phyloP scores from a whole-genome alignment of 2,888 invertebrate genomes.

The Celastrina argiolus region DNA sequence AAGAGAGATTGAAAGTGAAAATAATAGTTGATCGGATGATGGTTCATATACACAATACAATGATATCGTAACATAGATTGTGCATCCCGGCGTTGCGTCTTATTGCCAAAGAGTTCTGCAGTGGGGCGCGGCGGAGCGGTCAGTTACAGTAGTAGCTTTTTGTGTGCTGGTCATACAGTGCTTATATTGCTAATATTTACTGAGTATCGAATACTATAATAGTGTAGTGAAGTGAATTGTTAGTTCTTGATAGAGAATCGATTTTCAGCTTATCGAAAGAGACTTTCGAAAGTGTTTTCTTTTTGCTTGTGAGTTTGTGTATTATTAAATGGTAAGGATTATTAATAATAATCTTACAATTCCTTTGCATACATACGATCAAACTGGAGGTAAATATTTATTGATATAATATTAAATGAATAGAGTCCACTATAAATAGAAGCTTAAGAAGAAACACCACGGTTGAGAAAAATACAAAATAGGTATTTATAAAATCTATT shows the following conservation, averaged over 20 bases:
- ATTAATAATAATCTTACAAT: too few relatives aligned
- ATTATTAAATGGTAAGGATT: background rate
- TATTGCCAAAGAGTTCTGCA: conserved; percentile 54
- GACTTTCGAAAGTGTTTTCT: background rate
- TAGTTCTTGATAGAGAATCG: conserved; percentile 1
- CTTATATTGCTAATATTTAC: background rate
- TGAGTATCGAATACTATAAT: too few relatives aligned
- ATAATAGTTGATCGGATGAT: conserved; percentile 50
- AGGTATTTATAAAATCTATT: too few relatives aligned
- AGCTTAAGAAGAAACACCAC: too few relatives aligned
- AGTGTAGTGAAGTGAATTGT: conserved; percentile 13
- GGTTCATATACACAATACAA: conserved; percentile 56
- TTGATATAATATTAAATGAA: too few relatives aligned
- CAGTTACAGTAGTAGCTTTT: conserved; percentile 41
- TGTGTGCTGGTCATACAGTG: conserved; percentile 15
- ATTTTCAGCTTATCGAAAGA: background rate
- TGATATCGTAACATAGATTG: conserved; percentile 56
- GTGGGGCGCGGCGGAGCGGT: conserved; percentile 55
- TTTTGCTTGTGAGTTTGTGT: background rate
- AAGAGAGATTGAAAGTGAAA: conserved; percentile 34
- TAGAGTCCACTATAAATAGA: too few relatives aligned
- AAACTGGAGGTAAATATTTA: too few relatives aligned
- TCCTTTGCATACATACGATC: too few relatives aligned
- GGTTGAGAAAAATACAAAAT: too few relatives aligned
- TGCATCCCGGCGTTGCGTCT: conserved; percentile 46